phyloP scores from a whole-genome alignment of 2,888 invertebrate species.

The Anagyrus pseudococci region DNA sequence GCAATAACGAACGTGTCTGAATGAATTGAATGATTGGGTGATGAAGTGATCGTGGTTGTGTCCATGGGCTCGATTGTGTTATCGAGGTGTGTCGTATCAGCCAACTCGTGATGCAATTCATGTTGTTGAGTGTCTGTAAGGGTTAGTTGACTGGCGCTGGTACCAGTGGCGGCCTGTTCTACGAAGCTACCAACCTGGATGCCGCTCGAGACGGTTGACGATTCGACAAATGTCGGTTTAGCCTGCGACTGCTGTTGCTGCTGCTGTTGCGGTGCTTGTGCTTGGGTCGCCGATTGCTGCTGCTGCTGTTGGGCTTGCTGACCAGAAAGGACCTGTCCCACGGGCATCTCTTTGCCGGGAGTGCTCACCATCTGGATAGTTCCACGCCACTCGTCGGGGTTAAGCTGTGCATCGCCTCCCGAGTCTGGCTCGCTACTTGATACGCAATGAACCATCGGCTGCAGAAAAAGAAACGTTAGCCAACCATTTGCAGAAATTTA shows the following conservation, averaged over 20 bases:
- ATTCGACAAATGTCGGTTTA: constrained; percentile 55
- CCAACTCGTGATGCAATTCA: constrained; percentile 50
- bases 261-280: constrained; percentile 45
- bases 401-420: constrained; percentile 60
- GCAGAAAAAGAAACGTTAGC: constrained; percentile 38
- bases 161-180: constrained; percentile 54
- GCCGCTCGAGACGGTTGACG: constrained; percentile 59
- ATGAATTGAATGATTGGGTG: constrained; percentile 58
- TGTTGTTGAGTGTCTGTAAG: constrained; percentile 53
- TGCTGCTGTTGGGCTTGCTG: constrained; percentile 52
- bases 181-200: constrained; percentile 61
- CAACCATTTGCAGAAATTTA: neutral
- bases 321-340: constrained; percentile 45
- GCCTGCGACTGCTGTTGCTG: constrained; percentile 40
- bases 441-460: constrained; percentile 87
- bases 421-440: constrained; percentile 85
- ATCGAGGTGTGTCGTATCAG: constrained; percentile 61
- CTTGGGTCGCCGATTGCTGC: constrained; percentile 38
- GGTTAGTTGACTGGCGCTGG: constrained; percentile 54
- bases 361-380: constrained; percentile 20
- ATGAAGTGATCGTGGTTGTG: constrained; percentile 45
- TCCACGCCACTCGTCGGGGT: constrained; percentile 55
- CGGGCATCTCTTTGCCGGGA: constrained; percentile 55
- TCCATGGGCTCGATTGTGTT: constrained; percentile 58
- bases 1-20: constrained; percentile 53